phyloP scores from a whole-genome alignment of 2,113 vertebrate genomes.

The Tupaia tana region DNA sequence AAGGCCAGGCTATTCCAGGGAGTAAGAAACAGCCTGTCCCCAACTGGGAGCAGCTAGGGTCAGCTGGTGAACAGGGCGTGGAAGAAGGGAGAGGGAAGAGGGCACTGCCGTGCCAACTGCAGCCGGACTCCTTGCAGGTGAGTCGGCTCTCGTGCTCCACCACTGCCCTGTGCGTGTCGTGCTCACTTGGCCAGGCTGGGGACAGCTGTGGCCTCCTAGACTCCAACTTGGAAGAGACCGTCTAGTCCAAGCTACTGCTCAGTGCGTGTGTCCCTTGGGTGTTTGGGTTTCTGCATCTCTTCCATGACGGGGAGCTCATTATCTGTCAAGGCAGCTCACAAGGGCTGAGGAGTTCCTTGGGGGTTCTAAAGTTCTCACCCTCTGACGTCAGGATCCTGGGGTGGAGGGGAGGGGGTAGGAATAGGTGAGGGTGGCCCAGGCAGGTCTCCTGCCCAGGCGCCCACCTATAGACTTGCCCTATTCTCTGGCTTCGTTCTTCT shows the following conservation, averaged over 20 bases:
- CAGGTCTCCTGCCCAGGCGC: background rate
- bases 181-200: background rate
- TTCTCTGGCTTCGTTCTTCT: background rate
- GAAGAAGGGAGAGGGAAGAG: background rate
- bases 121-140: background rate
- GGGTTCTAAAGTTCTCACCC: background rate
- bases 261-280: background rate
- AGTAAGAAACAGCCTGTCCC: slow-evolving; percentile 49
- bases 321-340: background rate
- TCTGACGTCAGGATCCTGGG: background rate
- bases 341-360: background rate
- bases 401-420: background rate
- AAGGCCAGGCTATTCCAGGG: slow-evolving; percentile 26
- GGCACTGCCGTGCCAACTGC: slow-evolving; percentile 58
- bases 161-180: background rate
- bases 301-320: background rate
- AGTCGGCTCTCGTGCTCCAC: background rate
- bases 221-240: background rate
- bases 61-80: background rate
- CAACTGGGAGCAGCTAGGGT: background rate
- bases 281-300: background rate
- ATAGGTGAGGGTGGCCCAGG: background rate
- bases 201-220: background rate
- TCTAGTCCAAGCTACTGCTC: background rate
- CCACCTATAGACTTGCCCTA: background rate